Evolutionary conservation across 2,797 vertebrate species (phyloP).

Genomic region (Trichosurus vulpecula): DNA sequence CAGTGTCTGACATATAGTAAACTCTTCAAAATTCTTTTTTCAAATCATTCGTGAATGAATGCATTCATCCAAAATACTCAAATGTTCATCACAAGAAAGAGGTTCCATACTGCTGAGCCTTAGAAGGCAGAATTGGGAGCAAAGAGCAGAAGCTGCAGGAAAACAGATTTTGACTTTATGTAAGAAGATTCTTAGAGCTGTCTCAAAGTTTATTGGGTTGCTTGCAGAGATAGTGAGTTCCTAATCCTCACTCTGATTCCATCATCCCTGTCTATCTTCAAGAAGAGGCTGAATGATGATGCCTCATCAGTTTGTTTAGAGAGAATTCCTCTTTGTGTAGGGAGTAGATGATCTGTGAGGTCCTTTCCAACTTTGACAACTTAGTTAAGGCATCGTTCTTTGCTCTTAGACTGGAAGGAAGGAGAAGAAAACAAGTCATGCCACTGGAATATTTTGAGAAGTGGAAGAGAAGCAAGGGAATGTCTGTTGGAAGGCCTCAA

Average conservation of each 20-base stretch:
- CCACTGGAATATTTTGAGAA: background rate
- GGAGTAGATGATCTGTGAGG: background rate
- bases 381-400: background rate
- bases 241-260: background rate
- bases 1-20: background rate
- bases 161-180: background rate
- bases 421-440: background rate
- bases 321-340: background rate
- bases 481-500: background rate
- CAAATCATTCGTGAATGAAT: background rate
- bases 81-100: background rate
- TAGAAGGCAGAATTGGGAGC: background rate
- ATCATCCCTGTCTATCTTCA: background rate
- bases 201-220: background rate
- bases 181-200: background rate
- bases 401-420: background rate
- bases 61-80: background rate
- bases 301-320: background rate
- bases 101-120: background rate
- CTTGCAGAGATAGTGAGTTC: background rate
- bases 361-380: background rate
- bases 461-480: background rate
- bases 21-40: background rate
- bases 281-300: background rate
- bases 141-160: background rate